Percentiles rank a stretch among this genome's conserved stretches.
Conservation (phyloP, 2,797 vertebrate species). For the Characodon lateralis region DNA sequence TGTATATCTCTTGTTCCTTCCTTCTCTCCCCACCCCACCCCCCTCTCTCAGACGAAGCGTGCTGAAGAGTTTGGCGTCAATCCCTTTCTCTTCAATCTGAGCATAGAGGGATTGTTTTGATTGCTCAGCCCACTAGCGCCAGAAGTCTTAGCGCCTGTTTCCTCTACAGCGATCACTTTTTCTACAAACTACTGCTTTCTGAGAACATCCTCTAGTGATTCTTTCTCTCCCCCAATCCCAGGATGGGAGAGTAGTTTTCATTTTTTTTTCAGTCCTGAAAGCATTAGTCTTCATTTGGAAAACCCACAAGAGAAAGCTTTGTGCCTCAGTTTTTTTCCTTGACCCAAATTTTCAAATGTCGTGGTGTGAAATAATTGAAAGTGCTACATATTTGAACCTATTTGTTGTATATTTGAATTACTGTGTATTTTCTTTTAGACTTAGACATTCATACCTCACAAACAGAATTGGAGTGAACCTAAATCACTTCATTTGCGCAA, state of each 20-base stretch:
- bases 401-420: conserved; percentile 13
- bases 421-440: conserved; percentile 1
- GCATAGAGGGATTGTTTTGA: conserved; percentile 76
- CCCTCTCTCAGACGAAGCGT: conserved; percentile 30
- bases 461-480: conserved; percentile 15
- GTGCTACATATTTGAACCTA: conserved; percentile 17
- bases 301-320: conserved; percentile 56
- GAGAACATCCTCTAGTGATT: conserved; percentile 40
- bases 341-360: conserved; percentile 44
- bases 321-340: conserved; percentile 37
- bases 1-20: conserved; percentile 28
- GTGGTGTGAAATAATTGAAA: conserved; percentile 42
- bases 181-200: conserved; percentile 65
- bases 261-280: conserved; percentile 40
- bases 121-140: conserved; percentile 74
- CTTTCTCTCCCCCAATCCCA: conserved; percentile 43
- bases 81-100: conserved; percentile 62
- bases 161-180: conserved; percentile 71
- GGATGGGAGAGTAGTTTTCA: conserved; percentile 59
- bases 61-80: conserved; percentile 51
- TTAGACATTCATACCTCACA: not conserved
- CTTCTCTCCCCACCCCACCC: conserved; percentile 13
- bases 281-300: conserved; percentile 64
- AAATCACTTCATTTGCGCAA: conserved; percentile 14
- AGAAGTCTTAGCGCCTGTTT: conserved; percentile 72